These are phyloP conservation scores for Anoplophora glabripennis DNA, from an alignment of 1,140 invertebrate species.

Conservation along the genomic window DNA sequence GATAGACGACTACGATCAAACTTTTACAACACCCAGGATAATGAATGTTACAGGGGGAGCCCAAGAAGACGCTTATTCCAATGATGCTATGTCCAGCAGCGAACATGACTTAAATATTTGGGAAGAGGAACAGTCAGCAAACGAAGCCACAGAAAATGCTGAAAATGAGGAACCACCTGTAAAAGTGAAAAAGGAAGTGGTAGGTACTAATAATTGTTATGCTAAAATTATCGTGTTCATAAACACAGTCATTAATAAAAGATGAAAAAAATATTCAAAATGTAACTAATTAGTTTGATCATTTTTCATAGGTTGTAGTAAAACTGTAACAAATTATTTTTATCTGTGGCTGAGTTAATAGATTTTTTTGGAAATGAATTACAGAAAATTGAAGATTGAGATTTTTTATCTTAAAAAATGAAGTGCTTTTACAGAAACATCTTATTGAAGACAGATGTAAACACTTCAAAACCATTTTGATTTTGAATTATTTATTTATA, in stretches of 20 bases:
- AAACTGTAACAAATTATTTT: no score
- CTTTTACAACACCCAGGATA: constrained; percentile 56
- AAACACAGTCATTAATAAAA: neutral
- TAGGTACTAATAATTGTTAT: constrained; percentile 20
- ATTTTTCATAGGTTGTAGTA: no score
- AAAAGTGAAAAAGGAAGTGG: constrained; percentile 44
- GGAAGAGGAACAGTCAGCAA: constrained; percentile 40
- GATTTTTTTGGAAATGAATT: no score
- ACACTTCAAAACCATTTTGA: no score
- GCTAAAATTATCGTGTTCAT: neutral
- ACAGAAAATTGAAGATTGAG: no score
- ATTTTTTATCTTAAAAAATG: no score
- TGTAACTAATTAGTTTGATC: no score
- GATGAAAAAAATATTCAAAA: no score
- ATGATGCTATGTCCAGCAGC: constrained; percentile 46
- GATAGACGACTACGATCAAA: constrained; percentile 59
- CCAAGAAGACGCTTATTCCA: constrained; percentile 45
- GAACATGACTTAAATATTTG: constrained; percentile 45
- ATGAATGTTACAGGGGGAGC: constrained; percentile 54
- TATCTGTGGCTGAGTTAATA: no score
- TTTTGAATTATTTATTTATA: no score
- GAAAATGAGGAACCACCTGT: constrained; percentile 39
- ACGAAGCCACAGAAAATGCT: constrained; percentile 33
- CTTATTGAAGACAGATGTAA: no score
- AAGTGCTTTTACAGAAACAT: no score